phyloP scores from a whole-genome alignment of 2,797 vertebrate genomes.

The Amblyopsis hoosieri region DNA sequence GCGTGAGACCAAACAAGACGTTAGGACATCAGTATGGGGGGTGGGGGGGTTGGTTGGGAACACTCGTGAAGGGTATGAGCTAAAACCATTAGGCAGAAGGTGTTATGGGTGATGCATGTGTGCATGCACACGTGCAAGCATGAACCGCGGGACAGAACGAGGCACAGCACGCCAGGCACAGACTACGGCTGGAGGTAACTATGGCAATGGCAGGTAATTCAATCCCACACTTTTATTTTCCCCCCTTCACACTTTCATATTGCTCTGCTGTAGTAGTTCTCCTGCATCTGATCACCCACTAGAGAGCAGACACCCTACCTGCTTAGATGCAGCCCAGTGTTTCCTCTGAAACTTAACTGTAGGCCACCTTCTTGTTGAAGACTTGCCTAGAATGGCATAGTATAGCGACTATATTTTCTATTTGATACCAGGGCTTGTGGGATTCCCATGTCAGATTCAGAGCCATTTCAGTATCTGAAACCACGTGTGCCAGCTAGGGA shows the following conservation, averaged over 20 bases:
- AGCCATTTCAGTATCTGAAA: too few species aligned
- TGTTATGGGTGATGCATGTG: too few species aligned
- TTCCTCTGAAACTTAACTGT: conserved; percentile 3
- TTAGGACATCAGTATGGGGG: too few species aligned
- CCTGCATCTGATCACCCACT: neutral
- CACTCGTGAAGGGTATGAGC: too few species aligned
- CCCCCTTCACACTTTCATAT: conserved; percentile 32
- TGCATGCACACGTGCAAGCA: conserved; percentile 13
- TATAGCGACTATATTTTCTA: too few species aligned
- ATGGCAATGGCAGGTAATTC: conserved; percentile 49
- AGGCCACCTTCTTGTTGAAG: neutral
- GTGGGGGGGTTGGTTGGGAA: too few species aligned
- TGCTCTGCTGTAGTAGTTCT: conserved; percentile 5
- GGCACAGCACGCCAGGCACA: conserved; percentile 14
- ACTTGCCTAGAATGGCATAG: too few species aligned
- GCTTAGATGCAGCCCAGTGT: neutral
- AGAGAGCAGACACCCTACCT: conserved; percentile 10
- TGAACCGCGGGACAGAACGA: conserved; percentile 23
- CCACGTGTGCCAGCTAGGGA: too few species aligned
- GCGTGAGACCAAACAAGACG: too few species aligned
- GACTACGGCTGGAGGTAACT: conserved; percentile 44
- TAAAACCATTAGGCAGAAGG: too few species aligned
- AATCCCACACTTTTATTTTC: conserved; percentile 29
- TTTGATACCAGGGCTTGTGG: too few species aligned
- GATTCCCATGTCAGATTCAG: too few species aligned